Base-by-base conservation (phyloP, 2,888 invertebrate genomes). In the Oscheius sp. region DNA sequence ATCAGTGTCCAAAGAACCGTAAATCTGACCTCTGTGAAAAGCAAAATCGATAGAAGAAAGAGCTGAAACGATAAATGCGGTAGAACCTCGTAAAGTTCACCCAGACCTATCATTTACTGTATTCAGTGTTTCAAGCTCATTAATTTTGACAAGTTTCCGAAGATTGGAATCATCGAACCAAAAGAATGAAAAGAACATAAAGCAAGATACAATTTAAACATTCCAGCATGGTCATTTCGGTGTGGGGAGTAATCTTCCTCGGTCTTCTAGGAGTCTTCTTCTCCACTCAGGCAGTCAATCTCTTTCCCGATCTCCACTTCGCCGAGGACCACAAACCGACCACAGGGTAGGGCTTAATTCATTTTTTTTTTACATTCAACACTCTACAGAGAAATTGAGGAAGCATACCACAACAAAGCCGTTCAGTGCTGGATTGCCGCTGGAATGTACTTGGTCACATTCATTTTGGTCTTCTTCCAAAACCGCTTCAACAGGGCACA, bases 351-450 rank as follows among this genome's bases (percentile, higher is more conserved):
- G 42, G 21, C 33, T 59, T 32, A 5, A 1, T 42, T 47, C 7
- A 5, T 47, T 65, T 65, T 63, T 63, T 47, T 7, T 35, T 21
- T 21, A 21, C 29, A 21, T 9, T 37, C 57, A 42, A 7, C 53
- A 7, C 13, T 71, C 81, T 87, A 51, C 77, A 86, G 85, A 76
- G 78, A 77, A 48, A 81, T 87, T 73, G 82, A 81, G n/a, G 75
- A 77, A 13, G 84, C 84, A 55, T 88, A 84, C 78, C 77, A 75
- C 65, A 88, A 87, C 66, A 88, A 88, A 75, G 88, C 88, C n/a
- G 80, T 74, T 2, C 91, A 91, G 84, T 91, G 91, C 87, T 91
- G 90, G 88, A 90, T 91, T 50, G 91, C 91, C 11, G 90, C 90
- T 35, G 90, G 90, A 33, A 84, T 91, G 71, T 91, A 91, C 74